Percentiles rank a stretch among this genome's conserved stretches.
Evolutionary conservation across 2,888 invertebrate species (phyloP).

Genomic region (Drosophila setosimentum): DNA sequence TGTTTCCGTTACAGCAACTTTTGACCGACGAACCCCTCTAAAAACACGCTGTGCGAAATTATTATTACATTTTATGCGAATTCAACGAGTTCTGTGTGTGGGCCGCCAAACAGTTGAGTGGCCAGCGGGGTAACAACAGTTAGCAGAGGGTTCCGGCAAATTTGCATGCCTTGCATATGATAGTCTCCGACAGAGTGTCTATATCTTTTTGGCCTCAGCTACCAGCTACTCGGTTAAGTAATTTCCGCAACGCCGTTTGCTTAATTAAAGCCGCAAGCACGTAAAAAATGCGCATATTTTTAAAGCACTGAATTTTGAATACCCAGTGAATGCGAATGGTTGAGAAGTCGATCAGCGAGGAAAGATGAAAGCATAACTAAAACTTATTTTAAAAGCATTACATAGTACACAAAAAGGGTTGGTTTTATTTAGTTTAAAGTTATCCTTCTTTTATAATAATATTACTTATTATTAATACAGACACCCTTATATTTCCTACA

Average conservation of each 20-base stretch:
- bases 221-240: slow-evolving; percentile 32
- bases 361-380: background rate
- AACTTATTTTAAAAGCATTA: no score
- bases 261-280: slow-evolving; percentile 63
- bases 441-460: background rate
- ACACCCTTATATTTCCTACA: background rate
- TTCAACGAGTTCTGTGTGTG: slow-evolving; percentile 67
- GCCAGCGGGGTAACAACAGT: background rate
- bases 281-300: slow-evolving; percentile 48
- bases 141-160: slow-evolving; percentile 2
- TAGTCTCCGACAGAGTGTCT: background rate
- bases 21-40: slow-evolving; percentile 38
- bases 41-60: slow-evolving; percentile 57
- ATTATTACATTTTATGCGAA: slow-evolving; percentile 78
- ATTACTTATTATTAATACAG: background rate
- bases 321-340: slow-evolving; percentile 11
- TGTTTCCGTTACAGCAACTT: slow-evolving; percentile 69
- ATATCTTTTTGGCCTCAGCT: slow-evolving; percentile 17
- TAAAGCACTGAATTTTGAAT: slow-evolving; percentile 28
- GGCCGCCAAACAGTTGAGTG: slow-evolving; percentile 12
- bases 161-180: slow-evolving; percentile 35
- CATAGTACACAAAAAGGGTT: background rate
- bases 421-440: background rate
- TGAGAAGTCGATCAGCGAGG: background rate
- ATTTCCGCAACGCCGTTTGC: slow-evolving; percentile 49